Conservation (phyloP, 1,140 invertebrate species). For the Hormaphis cornu region DNA sequence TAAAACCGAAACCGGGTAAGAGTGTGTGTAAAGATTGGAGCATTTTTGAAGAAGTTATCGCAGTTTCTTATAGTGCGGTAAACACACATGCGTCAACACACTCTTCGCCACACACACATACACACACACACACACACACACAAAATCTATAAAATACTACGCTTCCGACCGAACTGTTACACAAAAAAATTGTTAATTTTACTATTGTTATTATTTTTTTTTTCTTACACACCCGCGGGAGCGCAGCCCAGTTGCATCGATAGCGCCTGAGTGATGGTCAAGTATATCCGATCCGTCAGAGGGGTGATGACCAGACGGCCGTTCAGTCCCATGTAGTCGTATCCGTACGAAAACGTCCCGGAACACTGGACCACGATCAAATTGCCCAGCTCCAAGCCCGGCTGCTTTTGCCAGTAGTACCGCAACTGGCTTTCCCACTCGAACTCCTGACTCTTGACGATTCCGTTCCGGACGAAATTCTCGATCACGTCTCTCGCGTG, state of each 20-base stretch:
- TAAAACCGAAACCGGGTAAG: too few species aligned
- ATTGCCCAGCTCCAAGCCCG: slow-evolving; percentile 58
- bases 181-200: neutral
- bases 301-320: slow-evolving; percentile 82
- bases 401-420: slow-evolving; percentile 78
- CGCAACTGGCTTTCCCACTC: slow-evolving; percentile 86
- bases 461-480: slow-evolving; percentile 73
- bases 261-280: slow-evolving; percentile 82
- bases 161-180: too few species aligned
- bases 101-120: too few species aligned
- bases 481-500: slow-evolving; percentile 83
- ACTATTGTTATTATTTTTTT: neutral
- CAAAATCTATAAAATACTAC: neutral
- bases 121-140: too few species aligned
- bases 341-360: slow-evolving; percentile 71
- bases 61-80: too few species aligned
- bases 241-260: slow-evolving; percentile 82
- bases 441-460: slow-evolving; percentile 72
- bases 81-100: too few species aligned
- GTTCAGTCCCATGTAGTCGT: slow-evolving; percentile 90
- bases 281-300: slow-evolving; percentile 80
- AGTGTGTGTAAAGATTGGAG: too few species aligned
- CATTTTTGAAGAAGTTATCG: too few species aligned
- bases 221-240: slow-evolving; percentile 52
- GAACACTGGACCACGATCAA: slow-evolving; percentile 74